These are phyloP conservation scores for pig (Sus scrofa) DNA, from an alignment of 2,113 vertebrate genomes.

Conservation along the genomic window DNA sequence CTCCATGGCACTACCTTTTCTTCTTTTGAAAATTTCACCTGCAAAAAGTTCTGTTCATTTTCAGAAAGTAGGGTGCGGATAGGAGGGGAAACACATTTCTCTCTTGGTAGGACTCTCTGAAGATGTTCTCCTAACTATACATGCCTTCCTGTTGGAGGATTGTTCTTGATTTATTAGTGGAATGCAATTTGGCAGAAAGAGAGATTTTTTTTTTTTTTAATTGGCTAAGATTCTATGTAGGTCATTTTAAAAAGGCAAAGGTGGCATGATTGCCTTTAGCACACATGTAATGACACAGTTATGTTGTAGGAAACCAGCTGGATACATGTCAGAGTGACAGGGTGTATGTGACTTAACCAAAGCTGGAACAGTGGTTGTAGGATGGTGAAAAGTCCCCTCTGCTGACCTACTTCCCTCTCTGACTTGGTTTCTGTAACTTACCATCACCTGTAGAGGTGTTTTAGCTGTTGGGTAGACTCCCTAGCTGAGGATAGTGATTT, in stretches of 20 bases:
- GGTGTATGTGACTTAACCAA: not conserved
- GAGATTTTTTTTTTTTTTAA: not conserved
- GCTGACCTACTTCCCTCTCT: not conserved
- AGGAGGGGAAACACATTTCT: not conserved
- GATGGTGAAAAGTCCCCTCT: constrained; percentile 1
- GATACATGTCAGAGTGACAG: constrained; percentile 4
- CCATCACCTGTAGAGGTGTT: not conserved
- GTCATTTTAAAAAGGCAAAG: constrained; percentile 3
- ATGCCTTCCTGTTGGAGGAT: not conserved
- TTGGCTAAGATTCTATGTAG: not conserved
- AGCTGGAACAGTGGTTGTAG: not conserved
- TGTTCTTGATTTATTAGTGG: not conserved
- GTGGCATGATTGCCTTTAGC: constrained; percentile 58
- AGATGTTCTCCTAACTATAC: not conserved
- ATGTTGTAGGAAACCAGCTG: constrained; percentile 62
- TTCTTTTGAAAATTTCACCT: constrained; percentile 60
- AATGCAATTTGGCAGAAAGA: constrained; percentile 29
- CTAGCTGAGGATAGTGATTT: not conserved
- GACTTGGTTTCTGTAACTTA: not conserved
- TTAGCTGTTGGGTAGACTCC: fast-evolving
- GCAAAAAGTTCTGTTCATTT: constrained; percentile 19
- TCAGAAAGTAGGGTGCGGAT: not conserved
- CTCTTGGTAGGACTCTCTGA: constrained; percentile 53
- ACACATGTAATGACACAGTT: not conserved
- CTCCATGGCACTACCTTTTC: constrained; percentile 41